phyloP scores from a whole-genome alignment of 2,888 invertebrate species.

The Petrophora chlorosata region DNA sequence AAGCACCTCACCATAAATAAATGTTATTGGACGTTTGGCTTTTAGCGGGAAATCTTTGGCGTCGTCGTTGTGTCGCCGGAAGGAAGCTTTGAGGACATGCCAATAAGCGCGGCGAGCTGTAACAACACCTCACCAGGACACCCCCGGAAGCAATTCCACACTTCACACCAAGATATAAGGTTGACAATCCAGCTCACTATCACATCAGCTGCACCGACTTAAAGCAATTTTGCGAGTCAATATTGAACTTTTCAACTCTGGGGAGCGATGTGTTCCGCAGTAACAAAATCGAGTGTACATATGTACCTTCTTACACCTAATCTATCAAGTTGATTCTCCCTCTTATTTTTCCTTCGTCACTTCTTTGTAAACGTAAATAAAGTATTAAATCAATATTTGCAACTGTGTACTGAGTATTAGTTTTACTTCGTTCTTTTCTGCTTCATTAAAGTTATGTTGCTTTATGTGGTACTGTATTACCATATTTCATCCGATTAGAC shows the following conservation, averaged over 20 bases:
- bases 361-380: slow-evolving; percentile 32
- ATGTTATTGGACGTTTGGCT: slow-evolving; percentile 52
- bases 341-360: slow-evolving; percentile 36
- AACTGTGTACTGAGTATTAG: slow-evolving; percentile 14
- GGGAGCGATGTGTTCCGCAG: slow-evolving; percentile 68
- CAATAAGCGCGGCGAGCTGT: slow-evolving; percentile 73
- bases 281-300: slow-evolving; percentile 57
- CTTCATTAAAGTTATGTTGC: background rate
- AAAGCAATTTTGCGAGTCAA: slow-evolving; percentile 80
- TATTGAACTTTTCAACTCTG: slow-evolving; percentile 77
- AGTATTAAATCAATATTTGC: slow-evolving; percentile 26
- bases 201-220: slow-evolving; percentile 74
- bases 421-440: slow-evolving; percentile 16
- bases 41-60: slow-evolving; percentile 59
- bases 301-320: slow-evolving; percentile 41
- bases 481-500: background rate
- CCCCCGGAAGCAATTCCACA: slow-evolving; percentile 60
- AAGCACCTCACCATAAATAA: slow-evolving; percentile 32
- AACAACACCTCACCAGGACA: slow-evolving; percentile 68
- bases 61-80: slow-evolving; percentile 47
- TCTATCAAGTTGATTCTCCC: slow-evolving; percentile 39
- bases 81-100: slow-evolving; percentile 77
- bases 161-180: slow-evolving; percentile 61
- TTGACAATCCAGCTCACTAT: slow-evolving; percentile 66
- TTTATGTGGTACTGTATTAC: background rate